Evolutionary conservation across 2,888 invertebrate genomes (phyloP).

Genomic region (Dynastes grantii): DNA sequence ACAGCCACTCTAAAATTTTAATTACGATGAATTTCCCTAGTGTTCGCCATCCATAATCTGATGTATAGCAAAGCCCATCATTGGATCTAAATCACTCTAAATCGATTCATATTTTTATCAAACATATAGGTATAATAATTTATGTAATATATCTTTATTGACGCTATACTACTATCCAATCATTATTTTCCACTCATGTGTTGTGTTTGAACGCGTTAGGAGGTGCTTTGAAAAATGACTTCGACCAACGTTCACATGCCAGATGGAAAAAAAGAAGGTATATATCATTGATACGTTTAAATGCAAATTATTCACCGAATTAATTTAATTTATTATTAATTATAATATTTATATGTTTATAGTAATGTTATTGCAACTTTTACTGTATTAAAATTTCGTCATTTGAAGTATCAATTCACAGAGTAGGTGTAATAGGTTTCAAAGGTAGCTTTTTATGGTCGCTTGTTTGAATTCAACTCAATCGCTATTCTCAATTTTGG

Average conservation of each 20-base stretch:
- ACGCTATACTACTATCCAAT: conserved; percentile 14
- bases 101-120: conserved; percentile 16
- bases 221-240: not conserved
- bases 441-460: too few relatives aligned
- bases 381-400: too few relatives aligned
- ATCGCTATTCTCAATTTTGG: not conserved
- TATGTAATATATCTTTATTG: conserved; percentile 25
- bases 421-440: too few relatives aligned
- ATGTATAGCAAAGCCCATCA: conserved; percentile 9
- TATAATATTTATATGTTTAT: not conserved
- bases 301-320: not conserved
- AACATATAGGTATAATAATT: conserved; percentile 13
- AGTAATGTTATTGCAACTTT: too few relatives aligned
- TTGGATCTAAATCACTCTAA: too few relatives aligned
- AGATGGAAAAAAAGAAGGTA: not conserved
- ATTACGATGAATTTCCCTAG: conserved; percentile 3
- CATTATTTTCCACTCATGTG: conserved; percentile 22
- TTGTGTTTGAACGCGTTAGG: conserved; percentile 15
- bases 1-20: conserved; percentile 9
- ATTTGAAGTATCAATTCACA: too few relatives aligned
- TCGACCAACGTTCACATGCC: not conserved
- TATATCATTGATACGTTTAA: not conserved
- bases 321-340: not conserved
- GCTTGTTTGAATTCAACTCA: too few relatives aligned
- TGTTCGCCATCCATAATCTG: not conserved